A percentile compares a stretch with the other conserved stretches of the same genome.
These are phyloP conservation scores for Acrobasis consociella DNA, from an alignment of 2,888 invertebrate species.

Conservation along the genomic window DNA sequence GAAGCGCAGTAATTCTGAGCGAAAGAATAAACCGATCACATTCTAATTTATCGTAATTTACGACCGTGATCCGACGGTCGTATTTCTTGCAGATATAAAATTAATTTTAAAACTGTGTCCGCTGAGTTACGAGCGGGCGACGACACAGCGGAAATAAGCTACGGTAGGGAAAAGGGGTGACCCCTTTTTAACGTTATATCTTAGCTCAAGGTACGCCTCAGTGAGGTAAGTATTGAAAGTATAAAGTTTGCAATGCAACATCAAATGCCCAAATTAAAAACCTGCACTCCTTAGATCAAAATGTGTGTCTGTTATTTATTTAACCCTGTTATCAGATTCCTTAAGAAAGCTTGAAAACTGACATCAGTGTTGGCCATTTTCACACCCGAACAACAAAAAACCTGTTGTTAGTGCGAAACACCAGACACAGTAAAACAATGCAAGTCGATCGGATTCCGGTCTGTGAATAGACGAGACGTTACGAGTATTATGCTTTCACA, in stretches of 20 bases:
- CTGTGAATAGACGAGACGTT: too few relatives aligned
- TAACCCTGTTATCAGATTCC: too few relatives aligned
- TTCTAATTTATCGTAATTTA: conserved; percentile 10
- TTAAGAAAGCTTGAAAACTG: too few relatives aligned
- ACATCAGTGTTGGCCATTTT: too few relatives aligned
- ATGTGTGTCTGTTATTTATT: too few relatives aligned
- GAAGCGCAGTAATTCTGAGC: background rate
- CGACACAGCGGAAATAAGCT: conserved; percentile 32
- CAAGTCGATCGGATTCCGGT: too few relatives aligned
- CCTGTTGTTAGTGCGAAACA: too few relatives aligned
- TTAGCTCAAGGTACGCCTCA: background rate
- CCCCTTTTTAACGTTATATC: background rate
- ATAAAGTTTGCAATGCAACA: background rate
- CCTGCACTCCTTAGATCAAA: too few relatives aligned
- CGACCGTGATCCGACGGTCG: conserved; percentile 7
- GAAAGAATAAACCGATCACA: conserved; percentile 13
- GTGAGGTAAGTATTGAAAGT: background rate
- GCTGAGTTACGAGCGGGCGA: conserved; percentile 25
- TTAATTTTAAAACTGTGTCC: conserved; percentile 31
- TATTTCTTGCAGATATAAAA: conserved; percentile 23
- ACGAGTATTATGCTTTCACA: too few relatives aligned
- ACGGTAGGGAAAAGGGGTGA: background rate
- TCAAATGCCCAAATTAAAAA: too few relatives aligned
- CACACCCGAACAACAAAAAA: too few relatives aligned
- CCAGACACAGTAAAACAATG: too few relatives aligned